A percentile compares a stretch with the other conserved stretches of the same genome.
Conservation (phyloP, 2,888 invertebrate genomes). For the Venusia cambrica region DNA sequence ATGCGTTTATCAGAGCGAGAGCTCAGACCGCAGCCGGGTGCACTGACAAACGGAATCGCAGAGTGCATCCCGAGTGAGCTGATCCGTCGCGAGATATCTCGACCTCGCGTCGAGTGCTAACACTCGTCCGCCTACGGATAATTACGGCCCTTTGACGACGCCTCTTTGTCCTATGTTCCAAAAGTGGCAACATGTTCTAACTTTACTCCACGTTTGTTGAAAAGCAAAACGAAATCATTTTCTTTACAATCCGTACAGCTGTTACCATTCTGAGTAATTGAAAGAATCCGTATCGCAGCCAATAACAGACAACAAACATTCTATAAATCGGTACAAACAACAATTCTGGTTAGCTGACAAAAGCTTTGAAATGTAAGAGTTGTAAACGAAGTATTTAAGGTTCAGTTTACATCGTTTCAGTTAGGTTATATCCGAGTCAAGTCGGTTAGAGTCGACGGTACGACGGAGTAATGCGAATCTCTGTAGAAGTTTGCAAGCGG, state of each 20-base stretch:
- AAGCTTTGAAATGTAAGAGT: constrained; percentile 40
- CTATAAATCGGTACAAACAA: constrained; percentile 39
- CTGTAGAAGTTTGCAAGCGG: constrained; percentile 66
- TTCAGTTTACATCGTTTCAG: constrained; percentile 54
- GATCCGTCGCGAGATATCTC: constrained; percentile 77
- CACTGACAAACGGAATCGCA: constrained; percentile 78
- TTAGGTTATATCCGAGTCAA: constrained; percentile 65
- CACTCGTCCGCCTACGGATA: constrained; percentile 72
- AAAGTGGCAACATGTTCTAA: constrained; percentile 56
- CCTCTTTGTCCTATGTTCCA: constrained; percentile 55
- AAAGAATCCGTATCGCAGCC: constrained; percentile 27
- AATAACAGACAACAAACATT: constrained; percentile 36
- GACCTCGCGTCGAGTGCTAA: constrained; percentile 72
- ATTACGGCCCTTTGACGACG: constrained; percentile 72
- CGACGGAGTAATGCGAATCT: constrained; percentile 71
- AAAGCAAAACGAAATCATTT: constrained; percentile 17
- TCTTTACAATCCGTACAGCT: constrained; percentile 14
- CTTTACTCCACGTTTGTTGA: constrained; percentile 30
- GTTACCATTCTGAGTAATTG: constrained; percentile 24
- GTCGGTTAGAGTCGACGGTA: constrained; percentile 61
- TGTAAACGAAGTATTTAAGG: constrained; percentile 49
- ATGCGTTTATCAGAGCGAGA: constrained; percentile 74
- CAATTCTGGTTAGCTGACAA: constrained; percentile 41
- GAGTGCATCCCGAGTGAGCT: constrained; percentile 76
- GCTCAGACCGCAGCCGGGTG: constrained; percentile 65